These are phyloP conservation scores for Colletes gigas DNA, from an alignment of 1,140 invertebrate species.

Conservation along the genomic window DNA sequence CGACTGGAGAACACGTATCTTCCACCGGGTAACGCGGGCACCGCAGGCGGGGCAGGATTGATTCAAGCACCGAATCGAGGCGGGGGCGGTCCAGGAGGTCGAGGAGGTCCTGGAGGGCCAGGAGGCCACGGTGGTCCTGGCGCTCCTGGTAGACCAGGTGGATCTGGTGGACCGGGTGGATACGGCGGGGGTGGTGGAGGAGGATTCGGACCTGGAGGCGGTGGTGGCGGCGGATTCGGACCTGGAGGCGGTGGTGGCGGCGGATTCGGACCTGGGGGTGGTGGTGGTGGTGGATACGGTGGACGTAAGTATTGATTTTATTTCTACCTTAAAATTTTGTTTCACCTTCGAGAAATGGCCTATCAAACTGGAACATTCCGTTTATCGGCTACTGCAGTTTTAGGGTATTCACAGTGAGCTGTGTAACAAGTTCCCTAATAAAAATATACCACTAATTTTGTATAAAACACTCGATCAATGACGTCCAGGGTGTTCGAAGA, in stretches of 20 bases:
- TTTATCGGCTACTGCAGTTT: no score
- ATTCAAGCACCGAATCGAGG: constrained; percentile 73
- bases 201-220: neutral
- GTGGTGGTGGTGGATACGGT: constrained; percentile 57
- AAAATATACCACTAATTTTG: no score
- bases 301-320: constrained; percentile 25
- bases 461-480: no score
- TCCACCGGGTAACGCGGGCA: constrained; percentile 82
- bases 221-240: constrained; percentile 6
- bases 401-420: no score
- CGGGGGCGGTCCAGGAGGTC: constrained; percentile 50
- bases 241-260: constrained; percentile 18
- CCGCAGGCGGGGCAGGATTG: constrained; percentile 80
- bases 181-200: constrained; percentile 64
- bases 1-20: constrained; percentile 84
- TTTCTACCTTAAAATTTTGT: neutral
- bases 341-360: no score
- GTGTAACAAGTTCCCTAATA: no score
- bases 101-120: constrained; percentile 1
- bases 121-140: constrained; percentile 20
- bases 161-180: constrained; percentile 34
- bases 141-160: constrained; percentile 20
- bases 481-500: no score
- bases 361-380: no score
- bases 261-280: constrained; percentile 43